phyloP scores from a whole-genome alignment of 2,888 invertebrate genomes.

The Lochmaea crataegi region DNA sequence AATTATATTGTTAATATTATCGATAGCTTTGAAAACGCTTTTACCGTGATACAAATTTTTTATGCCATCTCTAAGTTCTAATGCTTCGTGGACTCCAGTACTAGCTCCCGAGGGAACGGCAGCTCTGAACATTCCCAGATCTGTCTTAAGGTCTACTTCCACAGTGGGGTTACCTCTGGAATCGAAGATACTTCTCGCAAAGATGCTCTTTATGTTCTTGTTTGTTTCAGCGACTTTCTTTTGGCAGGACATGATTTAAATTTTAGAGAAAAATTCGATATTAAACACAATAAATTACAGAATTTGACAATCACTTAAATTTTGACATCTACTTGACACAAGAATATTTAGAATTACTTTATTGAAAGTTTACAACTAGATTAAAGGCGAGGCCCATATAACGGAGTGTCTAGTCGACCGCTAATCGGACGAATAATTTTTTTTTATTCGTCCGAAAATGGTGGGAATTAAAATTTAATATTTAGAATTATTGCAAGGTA shows the following conservation, averaged over 20 bases:
- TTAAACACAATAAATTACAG: background rate
- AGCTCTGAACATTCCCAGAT: slow-evolving; percentile 87
- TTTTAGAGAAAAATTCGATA: background rate
- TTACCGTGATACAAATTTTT: slow-evolving; percentile 94
- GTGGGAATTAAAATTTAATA: no score
- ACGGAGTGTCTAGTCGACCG: no score
- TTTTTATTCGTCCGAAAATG: no score
- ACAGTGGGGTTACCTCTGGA: slow-evolving; percentile 99
- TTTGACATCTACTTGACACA: slow-evolving; percentile 20
- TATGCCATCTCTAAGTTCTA: slow-evolving; percentile 94
- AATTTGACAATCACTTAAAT: slow-evolving; percentile 15
- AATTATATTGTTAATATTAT: slow-evolving; percentile 86
- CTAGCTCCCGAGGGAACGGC: slow-evolving; percentile 99
- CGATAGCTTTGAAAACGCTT: slow-evolving; percentile 93
- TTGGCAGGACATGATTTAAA: slow-evolving; percentile 35
- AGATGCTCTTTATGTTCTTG: slow-evolving; percentile 80
- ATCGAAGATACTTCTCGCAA: slow-evolving; percentile 98
- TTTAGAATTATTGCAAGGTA: no score
- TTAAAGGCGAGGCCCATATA: background rate
- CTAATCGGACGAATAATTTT: no score
- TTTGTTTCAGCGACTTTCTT: slow-evolving; percentile 32
- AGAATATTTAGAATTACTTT: background rate
- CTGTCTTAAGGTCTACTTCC: slow-evolving; percentile 88
- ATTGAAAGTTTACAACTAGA: background rate
- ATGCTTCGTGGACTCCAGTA: slow-evolving; percentile 95